A percentile compares a stretch with the other conserved stretches of the same genome.
Conservation (phyloP, 2,888 invertebrate species). For the Caenorhabditis zanzibari region DNA sequence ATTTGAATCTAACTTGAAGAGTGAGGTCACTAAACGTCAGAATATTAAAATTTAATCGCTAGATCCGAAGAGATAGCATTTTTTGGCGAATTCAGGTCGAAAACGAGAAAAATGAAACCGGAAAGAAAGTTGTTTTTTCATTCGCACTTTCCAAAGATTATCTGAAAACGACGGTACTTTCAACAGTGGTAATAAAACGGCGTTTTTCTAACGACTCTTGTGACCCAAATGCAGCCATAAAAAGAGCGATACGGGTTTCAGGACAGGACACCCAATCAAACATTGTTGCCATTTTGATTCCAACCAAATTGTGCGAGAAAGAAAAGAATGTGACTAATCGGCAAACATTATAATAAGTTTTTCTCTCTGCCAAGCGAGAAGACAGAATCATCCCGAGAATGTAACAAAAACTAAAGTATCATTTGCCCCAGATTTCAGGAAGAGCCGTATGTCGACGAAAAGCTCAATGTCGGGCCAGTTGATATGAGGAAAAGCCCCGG, state of each 20-base stretch:
- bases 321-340: slow-evolving; percentile 47
- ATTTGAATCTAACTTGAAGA: background rate
- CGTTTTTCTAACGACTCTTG: slow-evolving; percentile 32
- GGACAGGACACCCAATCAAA: slow-evolving; percentile 23
- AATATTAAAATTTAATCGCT: background rate
- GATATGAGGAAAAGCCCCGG: slow-evolving; percentile 43
- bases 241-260: slow-evolving; percentile 42
- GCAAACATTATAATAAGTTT: slow-evolving; percentile 55
- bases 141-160: background rate
- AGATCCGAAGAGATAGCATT: slow-evolving; percentile 8
- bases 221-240: slow-evolving; percentile 37
- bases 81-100: background rate
- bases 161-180: slow-evolving; percentile 24
- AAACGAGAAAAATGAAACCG: slow-evolving; percentile 7
- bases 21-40: slow-evolving; percentile 18
- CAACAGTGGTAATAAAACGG: slow-evolving; percentile 24
- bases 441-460: slow-evolving; percentile 9
- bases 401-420: slow-evolving; percentile 49
- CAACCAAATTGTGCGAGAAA: slow-evolving; percentile 19
- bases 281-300: slow-evolving; percentile 38
- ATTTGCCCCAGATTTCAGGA: slow-evolving; percentile 25
- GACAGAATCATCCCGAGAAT: slow-evolving; percentile 20
- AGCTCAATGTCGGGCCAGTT: slow-evolving; percentile 34
- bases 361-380: slow-evolving; percentile 4
- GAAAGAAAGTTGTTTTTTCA: background rate